These are phyloP conservation scores for Antheraea mylitta DNA, from an alignment of 1,140 invertebrate species.

Conservation along the genomic window DNA sequence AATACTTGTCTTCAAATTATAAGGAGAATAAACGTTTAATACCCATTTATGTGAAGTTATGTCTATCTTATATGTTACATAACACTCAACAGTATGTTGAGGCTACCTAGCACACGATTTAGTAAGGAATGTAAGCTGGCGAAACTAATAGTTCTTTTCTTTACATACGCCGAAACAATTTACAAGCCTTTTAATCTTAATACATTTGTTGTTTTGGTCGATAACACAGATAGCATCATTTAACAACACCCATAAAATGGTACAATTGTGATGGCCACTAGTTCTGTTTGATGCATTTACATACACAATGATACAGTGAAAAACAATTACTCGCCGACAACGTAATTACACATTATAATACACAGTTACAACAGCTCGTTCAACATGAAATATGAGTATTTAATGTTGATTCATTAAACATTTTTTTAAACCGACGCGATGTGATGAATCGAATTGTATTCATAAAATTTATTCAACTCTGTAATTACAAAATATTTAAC, in stretches of 20 bases:
- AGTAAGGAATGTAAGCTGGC: slow-evolving; percentile 46
- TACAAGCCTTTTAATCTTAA: slow-evolving; percentile 25
- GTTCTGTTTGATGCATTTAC: not conserved
- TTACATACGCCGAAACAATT: slow-evolving; percentile 28
- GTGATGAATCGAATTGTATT: not conserved
- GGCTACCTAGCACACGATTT: slow-evolving; percentile 31
- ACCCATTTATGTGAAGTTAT: not conserved
- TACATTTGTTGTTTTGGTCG: slow-evolving; percentile 53
- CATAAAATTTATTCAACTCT: not conserved
- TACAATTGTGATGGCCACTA: slow-evolving; percentile 28
- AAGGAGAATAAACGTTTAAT: not conserved
- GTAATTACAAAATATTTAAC: not conserved
- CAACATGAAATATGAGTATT: not conserved
- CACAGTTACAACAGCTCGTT: not conserved
- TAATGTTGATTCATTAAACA: not conserved
- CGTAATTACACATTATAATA: not conserved
- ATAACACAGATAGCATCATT: slow-evolving; percentile 61
- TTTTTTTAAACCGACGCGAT: not conserved
- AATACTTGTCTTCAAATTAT: not conserved
- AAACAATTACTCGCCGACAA: not conserved
- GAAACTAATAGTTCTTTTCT: slow-evolving; percentile 54
- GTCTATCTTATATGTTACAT: slow-evolving; percentile 22
- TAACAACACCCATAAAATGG: slow-evolving; percentile 25
- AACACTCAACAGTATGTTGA: slow-evolving; percentile 32
- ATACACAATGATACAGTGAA: not conserved